Percentiles rank a stretch among this genome's conserved stretches.
These are phyloP conservation scores for Tanaodytes sp. DNA, from an alignment of 2,888 invertebrate genomes.

Conservation along the genomic window DNA sequence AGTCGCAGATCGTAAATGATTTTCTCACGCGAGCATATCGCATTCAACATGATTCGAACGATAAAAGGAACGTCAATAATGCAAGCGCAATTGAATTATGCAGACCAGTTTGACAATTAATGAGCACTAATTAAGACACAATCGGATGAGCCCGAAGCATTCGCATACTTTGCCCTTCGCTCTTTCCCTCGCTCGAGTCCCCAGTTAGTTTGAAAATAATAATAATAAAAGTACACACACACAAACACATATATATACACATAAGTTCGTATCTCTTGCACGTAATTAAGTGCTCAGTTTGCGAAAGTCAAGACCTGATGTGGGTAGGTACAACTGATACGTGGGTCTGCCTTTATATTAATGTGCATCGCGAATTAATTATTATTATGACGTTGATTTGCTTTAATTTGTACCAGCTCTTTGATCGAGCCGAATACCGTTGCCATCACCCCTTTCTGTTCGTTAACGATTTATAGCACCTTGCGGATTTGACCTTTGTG, in stretches of 20 bases:
- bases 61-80: too few species aligned
- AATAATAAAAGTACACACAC: too few species aligned
- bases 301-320: conserved; percentile 45
- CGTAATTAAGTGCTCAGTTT: conserved; percentile 70
- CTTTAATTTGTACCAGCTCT: conserved; percentile 68
- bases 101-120: conserved; percentile 69
- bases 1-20: too few species aligned
- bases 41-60: too few species aligned
- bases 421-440: conserved; percentile 65
- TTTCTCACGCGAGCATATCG: too few species aligned
- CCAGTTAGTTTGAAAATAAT: conserved; percentile 21
- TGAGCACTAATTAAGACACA: conserved; percentile 70
- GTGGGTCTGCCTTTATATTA: conserved; percentile 64
- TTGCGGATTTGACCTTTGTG: too few species aligned
- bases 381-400: conserved; percentile 70
- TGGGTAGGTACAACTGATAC: conserved; percentile 58
- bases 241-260: too few species aligned
- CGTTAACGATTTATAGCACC: too few species aligned
- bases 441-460: too few species aligned
- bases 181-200: conserved; percentile 34
- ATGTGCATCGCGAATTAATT: conserved; percentile 70
- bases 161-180: conserved; percentile 54
- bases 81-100: conserved; percentile 67
- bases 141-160: conserved; percentile 61
- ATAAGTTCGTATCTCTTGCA: conserved; percentile 42